These are phyloP conservation scores for Glyptemys insculpta DNA, from an alignment of 2,797 vertebrate genomes.

Conservation along the genomic window DNA sequence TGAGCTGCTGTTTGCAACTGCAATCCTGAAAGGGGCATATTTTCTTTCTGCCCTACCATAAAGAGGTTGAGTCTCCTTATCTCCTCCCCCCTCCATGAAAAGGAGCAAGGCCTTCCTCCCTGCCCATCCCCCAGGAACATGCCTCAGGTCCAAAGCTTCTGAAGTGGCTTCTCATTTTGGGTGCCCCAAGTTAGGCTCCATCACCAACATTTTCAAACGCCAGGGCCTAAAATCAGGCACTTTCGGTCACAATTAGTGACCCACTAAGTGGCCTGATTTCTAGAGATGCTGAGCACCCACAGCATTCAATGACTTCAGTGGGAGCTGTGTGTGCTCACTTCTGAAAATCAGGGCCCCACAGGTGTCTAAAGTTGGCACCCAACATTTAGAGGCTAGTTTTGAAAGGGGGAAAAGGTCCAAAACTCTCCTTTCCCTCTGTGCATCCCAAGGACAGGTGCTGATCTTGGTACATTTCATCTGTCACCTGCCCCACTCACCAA, in stretches of 20 bases:
- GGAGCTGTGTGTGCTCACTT: not conserved
- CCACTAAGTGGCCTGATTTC: not conserved
- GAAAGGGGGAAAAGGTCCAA: not conserved
- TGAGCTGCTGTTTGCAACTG: not conserved
- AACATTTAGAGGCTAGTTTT: not conserved
- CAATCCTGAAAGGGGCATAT: not conserved
- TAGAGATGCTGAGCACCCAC: not conserved
- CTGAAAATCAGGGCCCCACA: not conserved
- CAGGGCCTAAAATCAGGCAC: not conserved
- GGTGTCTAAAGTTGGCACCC: not conserved
- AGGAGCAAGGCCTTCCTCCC: not conserved
- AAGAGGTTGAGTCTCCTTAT: not conserved
- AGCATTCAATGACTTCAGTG: not conserved
- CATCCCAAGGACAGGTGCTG: not conserved
- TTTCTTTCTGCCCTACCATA: not conserved
- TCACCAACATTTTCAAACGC: not conserved
- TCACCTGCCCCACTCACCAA: not conserved
- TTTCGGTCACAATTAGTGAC: not conserved
- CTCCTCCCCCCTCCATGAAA: not conserved
- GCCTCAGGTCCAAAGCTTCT: not conserved
- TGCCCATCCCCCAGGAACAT: not conserved
- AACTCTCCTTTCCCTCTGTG: not conserved
- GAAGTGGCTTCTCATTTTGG: not conserved
- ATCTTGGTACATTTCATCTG: not conserved
- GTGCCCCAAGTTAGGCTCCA: not conserved